A percentile compares a stretch with the other conserved stretches of the same genome.
Conservation (phyloP, 1,140 invertebrate species). For the Drusus annulatus region DNA sequence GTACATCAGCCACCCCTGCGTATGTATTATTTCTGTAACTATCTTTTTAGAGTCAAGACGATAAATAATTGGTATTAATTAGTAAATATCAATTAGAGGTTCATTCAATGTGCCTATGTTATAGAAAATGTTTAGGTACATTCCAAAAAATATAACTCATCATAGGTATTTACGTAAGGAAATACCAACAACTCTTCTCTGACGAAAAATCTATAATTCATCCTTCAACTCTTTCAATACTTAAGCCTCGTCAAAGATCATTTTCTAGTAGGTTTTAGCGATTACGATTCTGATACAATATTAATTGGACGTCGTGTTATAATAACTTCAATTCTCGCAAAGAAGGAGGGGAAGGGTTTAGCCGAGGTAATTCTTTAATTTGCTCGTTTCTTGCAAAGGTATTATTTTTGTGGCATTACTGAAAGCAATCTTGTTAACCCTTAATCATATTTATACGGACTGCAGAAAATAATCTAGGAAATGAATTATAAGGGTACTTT, state of each 20-base stretch:
- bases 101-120: too few species aligned
- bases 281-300: slow-evolving; percentile 51
- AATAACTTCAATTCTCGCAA: slow-evolving; percentile 40
- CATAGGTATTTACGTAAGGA: too few species aligned
- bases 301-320: slow-evolving; percentile 57
- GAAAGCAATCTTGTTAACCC: neutral
- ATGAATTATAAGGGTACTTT: neutral
- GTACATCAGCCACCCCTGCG: too few species aligned
- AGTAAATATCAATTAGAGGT: too few species aligned
- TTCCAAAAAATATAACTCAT: too few species aligned
- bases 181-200: too few species aligned
- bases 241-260: slow-evolving; percentile 37
- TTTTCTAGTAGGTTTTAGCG: slow-evolving; percentile 53
- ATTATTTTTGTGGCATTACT: neutral
- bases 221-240: too few species aligned
- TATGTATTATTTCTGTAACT: too few species aligned
- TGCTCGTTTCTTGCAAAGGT: neutral
- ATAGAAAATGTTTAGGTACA: too few species aligned
- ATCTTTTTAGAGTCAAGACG: too few species aligned
- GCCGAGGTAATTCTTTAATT: slow-evolving; percentile 9
- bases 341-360: slow-evolving; percentile 7
- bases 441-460: neutral
- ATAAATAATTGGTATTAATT: too few species aligned
- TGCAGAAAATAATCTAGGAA: neutral
- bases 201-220: too few species aligned